Evolutionary conservation across 2,113 vertebrate species (phyloP).

Genomic region (Petrocephalus microphthalmus): DNA sequence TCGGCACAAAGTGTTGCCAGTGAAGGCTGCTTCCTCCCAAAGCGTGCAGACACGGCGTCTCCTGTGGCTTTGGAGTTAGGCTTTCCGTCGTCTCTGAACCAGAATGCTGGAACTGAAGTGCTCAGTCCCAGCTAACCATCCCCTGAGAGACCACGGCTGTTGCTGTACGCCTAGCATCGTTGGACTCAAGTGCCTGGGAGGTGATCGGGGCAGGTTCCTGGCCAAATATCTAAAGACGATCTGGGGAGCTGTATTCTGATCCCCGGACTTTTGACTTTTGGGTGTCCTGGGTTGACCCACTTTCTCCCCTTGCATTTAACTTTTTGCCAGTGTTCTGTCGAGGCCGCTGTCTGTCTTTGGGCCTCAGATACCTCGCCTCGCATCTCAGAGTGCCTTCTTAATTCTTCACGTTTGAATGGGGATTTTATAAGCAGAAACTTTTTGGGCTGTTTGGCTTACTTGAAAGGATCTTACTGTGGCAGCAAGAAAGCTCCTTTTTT

Average conservation of each 20-base stretch:
- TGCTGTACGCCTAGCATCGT: background rate
- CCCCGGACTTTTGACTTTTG: background rate
- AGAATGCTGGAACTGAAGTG: background rate
- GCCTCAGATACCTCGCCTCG: background rate
- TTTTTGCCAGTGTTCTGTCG: background rate
- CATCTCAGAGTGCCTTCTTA: background rate
- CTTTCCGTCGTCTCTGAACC: background rate
- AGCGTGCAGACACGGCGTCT: background rate
- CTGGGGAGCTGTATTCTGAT: background rate
- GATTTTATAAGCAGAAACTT: background rate
- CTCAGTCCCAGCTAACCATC: background rate
- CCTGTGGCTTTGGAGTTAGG: background rate
- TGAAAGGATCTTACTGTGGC: background rate
- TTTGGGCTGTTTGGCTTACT: background rate
- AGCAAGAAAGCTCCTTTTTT: background rate
- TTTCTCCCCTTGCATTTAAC: background rate
- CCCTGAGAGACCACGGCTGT: background rate
- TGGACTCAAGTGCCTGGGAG: background rate
- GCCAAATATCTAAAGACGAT: background rate
- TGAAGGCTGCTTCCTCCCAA: background rate
- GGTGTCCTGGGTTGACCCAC: background rate
- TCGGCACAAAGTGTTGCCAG: conserved; percentile 14
- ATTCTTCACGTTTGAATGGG: background rate
- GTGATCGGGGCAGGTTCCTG: background rate
- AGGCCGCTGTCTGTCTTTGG: background rate